Percentiles rank a stretch among this genome's conserved stretches.
Evolutionary conservation across 2,797 vertebrate genomes (phyloP).

Genomic region (Pseudomugil gertrudae): DNA sequence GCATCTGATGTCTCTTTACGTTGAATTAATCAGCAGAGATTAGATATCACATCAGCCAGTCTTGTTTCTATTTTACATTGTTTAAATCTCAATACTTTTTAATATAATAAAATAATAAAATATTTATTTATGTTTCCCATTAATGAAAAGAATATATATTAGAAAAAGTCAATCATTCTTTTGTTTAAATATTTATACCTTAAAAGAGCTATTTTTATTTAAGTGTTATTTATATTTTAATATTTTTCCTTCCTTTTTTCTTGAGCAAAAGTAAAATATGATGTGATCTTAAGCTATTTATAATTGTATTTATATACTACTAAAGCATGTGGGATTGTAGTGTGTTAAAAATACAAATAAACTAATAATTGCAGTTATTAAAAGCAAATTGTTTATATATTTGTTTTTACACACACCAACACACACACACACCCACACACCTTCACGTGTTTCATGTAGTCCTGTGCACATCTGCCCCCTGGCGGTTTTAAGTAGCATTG

Average conservation of each 20-base stretch:
- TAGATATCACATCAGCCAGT: background rate
- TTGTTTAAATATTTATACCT: no score
- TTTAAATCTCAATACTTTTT: background rate
- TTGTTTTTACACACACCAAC: background rate
- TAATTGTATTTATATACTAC: background rate
- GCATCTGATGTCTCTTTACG: background rate
- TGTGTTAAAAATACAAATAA: background rate
- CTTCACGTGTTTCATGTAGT: constrained; percentile 9
- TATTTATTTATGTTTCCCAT: background rate
- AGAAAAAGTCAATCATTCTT: background rate
- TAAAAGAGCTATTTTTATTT: no score
- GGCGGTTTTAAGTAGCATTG: constrained; percentile 52
- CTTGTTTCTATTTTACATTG: background rate
- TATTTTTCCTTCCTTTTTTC: background rate
- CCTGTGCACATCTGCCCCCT: constrained; percentile 76
- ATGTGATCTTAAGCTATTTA: background rate
- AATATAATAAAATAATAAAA: background rate
- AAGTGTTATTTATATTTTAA: background rate
- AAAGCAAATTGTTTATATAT: background rate
- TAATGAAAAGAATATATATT: background rate
- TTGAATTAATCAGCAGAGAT: background rate
- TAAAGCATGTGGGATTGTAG: background rate
- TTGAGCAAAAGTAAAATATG: background rate
- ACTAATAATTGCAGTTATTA: background rate
- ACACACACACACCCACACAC: background rate